Percentiles rank a stretch among this genome's conserved stretches.
Evolutionary conservation across 2,797 vertebrate genomes (phyloP).

Genomic region (Tauraco hartlaubi): DNA sequence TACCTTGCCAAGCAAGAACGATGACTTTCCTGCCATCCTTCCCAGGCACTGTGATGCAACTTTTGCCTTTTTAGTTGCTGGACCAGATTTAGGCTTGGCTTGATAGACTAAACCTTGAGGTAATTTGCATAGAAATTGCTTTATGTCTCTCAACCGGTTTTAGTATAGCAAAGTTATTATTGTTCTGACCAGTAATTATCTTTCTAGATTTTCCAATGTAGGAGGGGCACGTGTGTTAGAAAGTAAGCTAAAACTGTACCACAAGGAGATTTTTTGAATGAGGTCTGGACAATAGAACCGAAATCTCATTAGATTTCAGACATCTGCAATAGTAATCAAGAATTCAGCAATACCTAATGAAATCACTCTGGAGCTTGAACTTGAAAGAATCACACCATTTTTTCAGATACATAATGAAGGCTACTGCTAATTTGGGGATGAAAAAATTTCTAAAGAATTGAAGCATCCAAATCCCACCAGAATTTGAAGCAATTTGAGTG

Average conservation of each 20-base stretch:
- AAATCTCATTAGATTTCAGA: neutral
- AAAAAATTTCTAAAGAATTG: neutral
- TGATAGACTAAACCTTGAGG: neutral
- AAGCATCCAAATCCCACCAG: neutral
- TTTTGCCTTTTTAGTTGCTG: neutral
- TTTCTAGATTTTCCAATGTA: neutral
- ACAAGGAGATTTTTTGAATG: neutral
- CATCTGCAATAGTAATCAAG: neutral
- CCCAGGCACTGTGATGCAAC: neutral
- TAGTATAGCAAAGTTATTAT: neutral
- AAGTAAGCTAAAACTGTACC: neutral
- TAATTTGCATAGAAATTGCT: neutral
- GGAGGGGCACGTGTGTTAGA: accelerated
- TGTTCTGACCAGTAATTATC: neutral
- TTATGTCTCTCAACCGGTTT: neutral
- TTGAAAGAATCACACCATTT: neutral
- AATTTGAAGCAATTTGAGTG: neutral
- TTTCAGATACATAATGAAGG: neutral
- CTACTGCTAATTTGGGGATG: neutral
- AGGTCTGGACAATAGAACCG: neutral
- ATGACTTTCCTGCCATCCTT: neutral
- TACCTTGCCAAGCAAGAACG: neutral
- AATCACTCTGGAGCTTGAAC: neutral
- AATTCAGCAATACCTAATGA: neutral
- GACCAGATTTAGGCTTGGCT: neutral